Conservation (phyloP, 2,797 vertebrate genomes). For the Premnoplex brunnescens region DNA sequence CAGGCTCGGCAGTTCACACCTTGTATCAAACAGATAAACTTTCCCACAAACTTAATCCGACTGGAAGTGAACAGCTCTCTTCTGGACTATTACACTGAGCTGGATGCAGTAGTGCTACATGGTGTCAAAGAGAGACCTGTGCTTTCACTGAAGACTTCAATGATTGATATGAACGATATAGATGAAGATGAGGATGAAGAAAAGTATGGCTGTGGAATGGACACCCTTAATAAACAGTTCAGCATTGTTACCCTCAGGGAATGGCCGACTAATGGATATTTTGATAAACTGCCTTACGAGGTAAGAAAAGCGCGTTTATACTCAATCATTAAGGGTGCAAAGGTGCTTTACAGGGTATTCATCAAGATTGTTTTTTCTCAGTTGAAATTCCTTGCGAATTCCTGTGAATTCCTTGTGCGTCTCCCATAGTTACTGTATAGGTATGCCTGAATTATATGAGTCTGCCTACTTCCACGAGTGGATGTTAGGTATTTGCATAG, state of each 20-base stretch:
- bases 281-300: constrained; percentile 97
- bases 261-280: constrained; percentile 89
- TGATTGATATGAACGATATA: constrained; percentile 89
- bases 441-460: neutral
- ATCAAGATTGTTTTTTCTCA: neutral
- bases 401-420: neutral
- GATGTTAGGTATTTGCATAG: neutral
- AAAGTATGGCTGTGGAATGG: constrained; percentile 78
- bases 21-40: constrained; percentile 91
- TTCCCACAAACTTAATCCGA: constrained; percentile 94
- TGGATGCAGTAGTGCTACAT: constrained; percentile 93
- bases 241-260: constrained; percentile 78
- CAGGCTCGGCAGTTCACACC: constrained; percentile 96
- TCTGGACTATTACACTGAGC: constrained; percentile 95
- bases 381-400: neutral
- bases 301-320: constrained; percentile 71
- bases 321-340: neutral
- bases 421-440: neutral
- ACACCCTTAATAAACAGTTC: constrained; percentile 81
- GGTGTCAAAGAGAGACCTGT: constrained; percentile 90
- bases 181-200: constrained; percentile 92
- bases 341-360: neutral
- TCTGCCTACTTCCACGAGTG: neutral
- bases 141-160: constrained; percentile 88
- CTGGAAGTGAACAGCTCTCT: constrained; percentile 96